Base-by-base conservation (phyloP, 2,113 vertebrate species). In the Entomyzon cyanotis region DNA sequence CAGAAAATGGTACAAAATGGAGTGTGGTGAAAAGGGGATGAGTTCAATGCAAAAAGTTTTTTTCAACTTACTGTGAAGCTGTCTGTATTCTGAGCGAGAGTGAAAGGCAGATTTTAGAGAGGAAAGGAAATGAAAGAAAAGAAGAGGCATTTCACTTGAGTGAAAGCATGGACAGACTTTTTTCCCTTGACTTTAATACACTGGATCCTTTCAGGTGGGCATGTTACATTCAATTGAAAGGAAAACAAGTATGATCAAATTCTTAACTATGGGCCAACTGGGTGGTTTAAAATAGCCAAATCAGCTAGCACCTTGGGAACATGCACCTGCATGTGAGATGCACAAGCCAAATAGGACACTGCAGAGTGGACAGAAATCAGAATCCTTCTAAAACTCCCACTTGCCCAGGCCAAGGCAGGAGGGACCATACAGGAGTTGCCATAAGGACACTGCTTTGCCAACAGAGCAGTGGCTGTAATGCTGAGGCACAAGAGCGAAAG, bases 41-140 rank as follows among this genome's bases (percentile, higher is more conserved):
- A 90, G 33, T 76, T 95, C 68, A 81, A 95, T 10, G 90, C 44
- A 93, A 52, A 74, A 77, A 28, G 87, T 41, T 77, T 96, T n/a
- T 88, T 89, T 85, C 77, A 96, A 99, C 99, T 99, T 99, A 99
- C 99, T 97, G 98, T 97, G 96, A 98, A 98, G 96, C 98, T 98
- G 98, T 99, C 99, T 96, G 98, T 97, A 97, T 98, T 99, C 99
- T 99, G 98, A 97, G 87, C 97, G 59, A 97, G 96, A 97, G 97
- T 96, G 96, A 97, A 97, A 97, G 94, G 92, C 86, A 96, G 68
- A 94, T 95, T 97, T 98, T 94, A 98, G 76, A 97, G 95, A 95
- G 96, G 91, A 97, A 93, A 97, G 94, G 93, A 96, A 93, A 97
- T 95, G 90, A 97, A 95, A 97, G 76, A 97, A 94, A 95, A 91